These are phyloP conservation scores for Smithornis capensis DNA, from an alignment of 2,113 vertebrate species.

Conservation along the genomic window DNA sequence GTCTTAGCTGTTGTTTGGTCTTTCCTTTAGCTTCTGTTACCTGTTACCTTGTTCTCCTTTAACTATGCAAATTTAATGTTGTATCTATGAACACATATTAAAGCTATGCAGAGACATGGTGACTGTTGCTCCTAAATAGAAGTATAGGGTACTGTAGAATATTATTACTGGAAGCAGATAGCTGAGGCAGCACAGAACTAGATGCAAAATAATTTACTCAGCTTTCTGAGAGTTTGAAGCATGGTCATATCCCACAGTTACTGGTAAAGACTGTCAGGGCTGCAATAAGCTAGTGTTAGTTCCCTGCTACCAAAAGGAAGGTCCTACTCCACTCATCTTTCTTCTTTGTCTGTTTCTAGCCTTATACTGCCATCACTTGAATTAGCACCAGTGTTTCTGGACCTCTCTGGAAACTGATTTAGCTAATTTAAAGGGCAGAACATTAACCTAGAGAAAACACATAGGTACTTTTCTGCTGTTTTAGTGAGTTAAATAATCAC, in stretches of 20 bases:
- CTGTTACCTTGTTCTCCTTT: not conserved
- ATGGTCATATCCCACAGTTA: not conserved
- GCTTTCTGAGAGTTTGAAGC: not conserved
- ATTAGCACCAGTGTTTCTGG: not conserved
- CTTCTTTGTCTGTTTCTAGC: not conserved
- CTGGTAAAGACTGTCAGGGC: not conserved
- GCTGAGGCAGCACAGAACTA: not conserved
- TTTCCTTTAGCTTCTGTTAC: not conserved
- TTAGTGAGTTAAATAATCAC: not conserved
- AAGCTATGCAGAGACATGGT: not conserved
- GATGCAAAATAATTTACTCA: not conserved
- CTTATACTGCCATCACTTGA: not conserved
- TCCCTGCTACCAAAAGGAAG: not conserved
- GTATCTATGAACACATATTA: not conserved
- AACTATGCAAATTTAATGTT: not conserved
- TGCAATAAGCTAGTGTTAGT: not conserved
- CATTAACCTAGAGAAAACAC: not conserved
- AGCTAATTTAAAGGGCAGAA: not conserved
- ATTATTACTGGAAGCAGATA: not conserved
- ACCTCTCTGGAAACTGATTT: not conserved
- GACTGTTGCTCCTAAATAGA: not conserved
- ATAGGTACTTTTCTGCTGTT: not conserved
- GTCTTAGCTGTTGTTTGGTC: not conserved
- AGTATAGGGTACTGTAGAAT: not conserved
- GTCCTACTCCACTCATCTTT: not conserved